Base-by-base conservation (phyloP, 2,888 invertebrate species). In the Cremastinae sp. region DNA sequence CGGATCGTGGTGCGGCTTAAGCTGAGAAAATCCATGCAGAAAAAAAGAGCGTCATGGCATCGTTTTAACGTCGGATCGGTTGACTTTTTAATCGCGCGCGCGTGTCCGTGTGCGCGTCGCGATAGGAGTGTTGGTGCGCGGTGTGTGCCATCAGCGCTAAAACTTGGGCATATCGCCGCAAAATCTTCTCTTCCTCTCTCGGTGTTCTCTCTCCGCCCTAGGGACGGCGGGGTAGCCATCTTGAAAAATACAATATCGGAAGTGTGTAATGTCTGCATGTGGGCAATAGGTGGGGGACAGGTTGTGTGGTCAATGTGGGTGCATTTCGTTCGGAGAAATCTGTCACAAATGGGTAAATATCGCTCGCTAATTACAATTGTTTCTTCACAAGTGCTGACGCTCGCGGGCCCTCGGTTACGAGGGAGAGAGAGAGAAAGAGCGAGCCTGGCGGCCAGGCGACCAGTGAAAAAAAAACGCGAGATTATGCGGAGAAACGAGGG, bases 161-260 rank as follows among this genome's bases (percentile, higher is more conserved):
- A 75, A 51, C 72, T 75, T 72, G 16, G 56, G n/a, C 41, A 41
- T 36, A 66, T 64, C 56, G 75, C 75, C 75, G 66, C 76, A 62
- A 69, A 75, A 66, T 61, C 56, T 73, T 69, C 45, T 51, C 45
- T 51, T 73, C 59, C 59, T 62, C 62, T 85, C 77, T 49, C 45
- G 49, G 65, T 43, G 53, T 65, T 54, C 43, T 54, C 53, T 28
- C 54, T 65, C 65, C 82, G 91, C 91, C 91, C 91, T 91, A 91
- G 43, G 65, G 65, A 91, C 91, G 91, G 91, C 91, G 90, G 91
- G 91, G 92, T 91, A 92, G 92, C 92, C 92, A 92, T 92, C 92
- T 92, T 92, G 92, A 92, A 92, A 92, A 65, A 91, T 72, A 91
- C n/a, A n/a, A n/a, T 92, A 92, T 70, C 70, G 61, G 91, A 92